Evolutionary conservation across 2,888 invertebrate genomes (phyloP).

Genomic region (Chymomyza procnemis): DNA sequence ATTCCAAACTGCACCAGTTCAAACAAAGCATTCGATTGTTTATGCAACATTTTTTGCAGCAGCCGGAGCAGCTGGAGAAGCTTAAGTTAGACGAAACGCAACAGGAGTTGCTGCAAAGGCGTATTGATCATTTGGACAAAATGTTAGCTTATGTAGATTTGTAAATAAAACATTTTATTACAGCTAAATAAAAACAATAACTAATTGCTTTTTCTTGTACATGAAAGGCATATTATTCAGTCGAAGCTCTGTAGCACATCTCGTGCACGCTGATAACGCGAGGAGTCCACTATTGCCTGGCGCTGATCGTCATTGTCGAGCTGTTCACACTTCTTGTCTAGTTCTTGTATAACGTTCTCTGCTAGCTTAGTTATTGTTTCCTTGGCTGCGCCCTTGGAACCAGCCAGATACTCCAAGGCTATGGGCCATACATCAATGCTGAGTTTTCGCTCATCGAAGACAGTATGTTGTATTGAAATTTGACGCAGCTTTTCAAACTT

Average conservation of each 20-base stretch:
- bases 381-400: constrained; percentile 84
- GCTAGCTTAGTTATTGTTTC: constrained; percentile 83
- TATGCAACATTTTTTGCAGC: constrained; percentile 90
- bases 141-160: constrained; percentile 80
- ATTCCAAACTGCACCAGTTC: constrained; percentile 87
- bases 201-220: constrained; percentile 18
- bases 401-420: constrained; percentile 85
- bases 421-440: constrained; percentile 83
- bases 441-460: constrained; percentile 82
- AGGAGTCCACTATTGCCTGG: constrained; percentile 58
- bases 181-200: constrained; percentile 50
- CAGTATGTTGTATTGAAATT: constrained; percentile 86
- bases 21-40: constrained; percentile 91
- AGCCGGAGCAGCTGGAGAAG: constrained; percentile 80
- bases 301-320: constrained; percentile 49
- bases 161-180: constrained; percentile 41
- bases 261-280: constrained; percentile 74
- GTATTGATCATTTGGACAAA: constrained; percentile 84
- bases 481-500: constrained; percentile 89
- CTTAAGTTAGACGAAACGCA: constrained; percentile 77
- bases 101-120: constrained; percentile 79
- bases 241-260: constrained; percentile 75
- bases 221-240: constrained; percentile 33
- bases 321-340: constrained; percentile 78
- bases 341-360: constrained; percentile 82